These are phyloP conservation scores for Sycophaga agraensis DNA, from an alignment of 1,140 invertebrate genomes.

Conservation along the genomic window DNA sequence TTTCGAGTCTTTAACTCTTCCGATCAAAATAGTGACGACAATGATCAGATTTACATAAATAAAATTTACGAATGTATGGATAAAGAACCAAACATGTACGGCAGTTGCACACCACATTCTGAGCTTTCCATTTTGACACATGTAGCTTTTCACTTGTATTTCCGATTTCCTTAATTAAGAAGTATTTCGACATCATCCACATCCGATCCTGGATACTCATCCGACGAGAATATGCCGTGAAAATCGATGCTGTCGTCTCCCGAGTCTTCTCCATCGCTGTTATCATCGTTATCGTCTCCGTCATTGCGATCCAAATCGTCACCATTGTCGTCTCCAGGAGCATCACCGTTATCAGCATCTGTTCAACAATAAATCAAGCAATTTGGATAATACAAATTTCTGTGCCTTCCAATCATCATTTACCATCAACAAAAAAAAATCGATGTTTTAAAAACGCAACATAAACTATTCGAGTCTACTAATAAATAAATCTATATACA, in stretches of 20 bases:
- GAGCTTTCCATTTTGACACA: too few species aligned
- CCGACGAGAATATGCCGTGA: conserved; percentile 34
- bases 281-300: conserved; percentile 52
- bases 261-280: conserved; percentile 50
- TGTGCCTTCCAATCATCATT: too few species aligned
- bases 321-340: conserved; percentile 46
- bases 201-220: conserved; percentile 42
- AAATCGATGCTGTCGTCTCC: conserved; percentile 36
- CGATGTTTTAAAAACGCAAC: too few species aligned
- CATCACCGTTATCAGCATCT: conserved; percentile 49
- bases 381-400: too few species aligned
- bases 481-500: too few species aligned
- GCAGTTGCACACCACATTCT: too few species aligned
- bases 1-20: neutral
- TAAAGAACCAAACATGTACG: neutral
- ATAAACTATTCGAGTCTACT: too few species aligned
- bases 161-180: conserved; percentile 32
- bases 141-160: neutral
- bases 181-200: conserved; percentile 43
- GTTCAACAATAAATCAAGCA: conserved; percentile 2
- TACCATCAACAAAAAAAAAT: too few species aligned
- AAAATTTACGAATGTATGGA: neutral
- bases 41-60: neutral
- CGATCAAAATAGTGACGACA: neutral
- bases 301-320: conserved; percentile 52